Evolutionary conservation across 1,140 invertebrate genomes (phyloP).

Genomic region (Adoxophyes honmai): DNA sequence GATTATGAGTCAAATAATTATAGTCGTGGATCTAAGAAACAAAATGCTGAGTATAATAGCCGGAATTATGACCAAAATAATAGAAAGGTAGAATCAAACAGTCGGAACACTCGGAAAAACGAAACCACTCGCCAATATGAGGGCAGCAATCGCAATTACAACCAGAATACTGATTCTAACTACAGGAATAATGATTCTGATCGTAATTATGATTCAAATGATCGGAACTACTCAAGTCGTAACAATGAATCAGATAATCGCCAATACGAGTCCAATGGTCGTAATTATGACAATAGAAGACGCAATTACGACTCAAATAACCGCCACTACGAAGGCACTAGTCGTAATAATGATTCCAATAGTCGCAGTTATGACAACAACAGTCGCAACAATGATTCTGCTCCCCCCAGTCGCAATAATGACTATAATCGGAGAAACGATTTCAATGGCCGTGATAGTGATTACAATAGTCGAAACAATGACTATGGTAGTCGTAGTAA

Average conservation of each 20-base stretch:
- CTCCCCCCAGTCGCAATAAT: not conserved
- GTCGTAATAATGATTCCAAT: slow-evolving; percentile 10
- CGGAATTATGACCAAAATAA: slow-evolving; percentile 24
- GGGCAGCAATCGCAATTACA: slow-evolving; percentile 22
- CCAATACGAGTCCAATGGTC: slow-evolving; percentile 18
- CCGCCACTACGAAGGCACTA: slow-evolving; percentile 1
- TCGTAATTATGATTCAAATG: slow-evolving; percentile 22
- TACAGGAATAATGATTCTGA: slow-evolving; percentile 25
- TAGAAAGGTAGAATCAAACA: slow-evolving; percentile 30
- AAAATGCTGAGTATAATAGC: slow-evolving; percentile 19
- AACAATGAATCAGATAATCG: slow-evolving; percentile 2
- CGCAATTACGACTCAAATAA: slow-evolving; percentile 7
- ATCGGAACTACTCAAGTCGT: slow-evolving; percentile 27
- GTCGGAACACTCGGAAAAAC: not conserved
- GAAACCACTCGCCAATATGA: not conserved
- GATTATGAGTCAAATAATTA: not conserved
- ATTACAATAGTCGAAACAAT: slow-evolving; percentile 9
- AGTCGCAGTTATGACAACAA: not conserved
- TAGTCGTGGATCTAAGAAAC: slow-evolving; percentile 8
- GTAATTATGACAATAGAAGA: slow-evolving; percentile 37
- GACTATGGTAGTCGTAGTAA: not conserved
- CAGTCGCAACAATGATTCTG: not conserved
- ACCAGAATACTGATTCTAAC: slow-evolving; percentile 20
- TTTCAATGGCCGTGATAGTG: not conserved
- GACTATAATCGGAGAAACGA: not conserved